Evolutionary conservation across 2,797 vertebrate genomes (phyloP).

Genomic region (Argya squamiceps): DNA sequence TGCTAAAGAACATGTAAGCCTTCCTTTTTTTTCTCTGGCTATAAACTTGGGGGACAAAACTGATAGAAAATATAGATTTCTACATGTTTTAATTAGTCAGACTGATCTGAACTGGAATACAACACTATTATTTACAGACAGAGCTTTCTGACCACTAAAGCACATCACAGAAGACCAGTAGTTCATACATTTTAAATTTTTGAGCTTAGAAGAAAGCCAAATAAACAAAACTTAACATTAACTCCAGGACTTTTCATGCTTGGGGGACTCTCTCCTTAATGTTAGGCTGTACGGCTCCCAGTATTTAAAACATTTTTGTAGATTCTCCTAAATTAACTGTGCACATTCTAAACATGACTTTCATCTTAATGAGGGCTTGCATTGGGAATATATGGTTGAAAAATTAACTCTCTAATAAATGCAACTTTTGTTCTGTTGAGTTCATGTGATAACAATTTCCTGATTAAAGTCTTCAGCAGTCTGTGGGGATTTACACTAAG

Average conservation of each 20-base stretch:
- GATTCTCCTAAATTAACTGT: background rate
- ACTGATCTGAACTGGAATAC: background rate
- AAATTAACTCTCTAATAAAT: background rate
- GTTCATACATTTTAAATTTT: background rate
- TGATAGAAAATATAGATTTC: background rate
- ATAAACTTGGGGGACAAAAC: accelerated
- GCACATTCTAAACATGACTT: background rate
- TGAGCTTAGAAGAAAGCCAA: background rate
- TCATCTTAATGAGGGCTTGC: background rate
- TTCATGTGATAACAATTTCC: background rate
- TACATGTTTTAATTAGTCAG: background rate
- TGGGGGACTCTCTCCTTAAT: background rate
- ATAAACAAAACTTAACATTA: background rate
- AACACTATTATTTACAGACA: background rate
- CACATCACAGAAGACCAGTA: background rate
- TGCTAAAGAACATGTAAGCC: background rate
- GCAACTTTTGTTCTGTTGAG: background rate
- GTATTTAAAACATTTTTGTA: background rate
- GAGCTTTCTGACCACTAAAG: background rate
- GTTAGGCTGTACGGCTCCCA: background rate
- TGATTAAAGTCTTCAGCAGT: background rate
- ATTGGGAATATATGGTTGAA: background rate
- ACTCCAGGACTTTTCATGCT: background rate
- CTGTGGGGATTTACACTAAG: background rate
- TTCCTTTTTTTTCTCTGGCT: background rate